Conservation (phyloP, 2,888 invertebrate genomes). For the Machimus atricapillus region DNA sequence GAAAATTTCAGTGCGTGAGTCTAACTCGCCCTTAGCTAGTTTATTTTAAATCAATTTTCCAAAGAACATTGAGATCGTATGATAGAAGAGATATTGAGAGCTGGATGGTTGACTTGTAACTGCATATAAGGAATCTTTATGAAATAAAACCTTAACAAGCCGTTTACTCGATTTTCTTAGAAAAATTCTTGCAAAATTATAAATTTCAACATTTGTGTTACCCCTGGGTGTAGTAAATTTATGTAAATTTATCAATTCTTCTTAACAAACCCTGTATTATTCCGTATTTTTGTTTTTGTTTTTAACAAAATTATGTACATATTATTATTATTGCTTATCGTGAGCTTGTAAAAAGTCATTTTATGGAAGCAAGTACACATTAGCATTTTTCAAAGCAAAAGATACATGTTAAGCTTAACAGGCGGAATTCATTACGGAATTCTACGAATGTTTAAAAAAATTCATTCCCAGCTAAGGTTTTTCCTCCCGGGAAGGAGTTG, state of each 20-base stretch:
- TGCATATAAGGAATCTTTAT: too few relatives aligned
- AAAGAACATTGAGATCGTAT: too few relatives aligned
- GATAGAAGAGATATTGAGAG: too few relatives aligned
- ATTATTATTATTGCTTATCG: background rate
- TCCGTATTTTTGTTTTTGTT: background rate
- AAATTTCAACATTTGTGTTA: too few relatives aligned
- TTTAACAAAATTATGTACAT: conserved; percentile 17
- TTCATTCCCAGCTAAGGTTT: background rate
- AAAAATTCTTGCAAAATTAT: too few relatives aligned
- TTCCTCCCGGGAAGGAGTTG: conserved; percentile 23
- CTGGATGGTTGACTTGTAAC: too few relatives aligned
- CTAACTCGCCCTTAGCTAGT: too few relatives aligned
- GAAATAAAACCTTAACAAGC: too few relatives aligned
- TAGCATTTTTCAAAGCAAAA: conserved; percentile 22
- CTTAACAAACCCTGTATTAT: background rate
- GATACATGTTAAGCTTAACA: conserved; percentile 12
- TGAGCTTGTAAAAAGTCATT: background rate
- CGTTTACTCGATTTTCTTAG: too few relatives aligned
- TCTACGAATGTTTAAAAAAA: conserved; percentile 20
- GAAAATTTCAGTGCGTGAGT: too few relatives aligned
- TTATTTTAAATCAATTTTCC: too few relatives aligned
- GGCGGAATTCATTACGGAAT: conserved; percentile 33
- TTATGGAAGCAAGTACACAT: conserved; percentile 14
- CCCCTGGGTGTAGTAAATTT: background rate
- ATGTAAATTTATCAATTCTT: background rate